These are phyloP conservation scores for Drosophila lacertosa DNA, from an alignment of 1,140 invertebrate species.

Conservation along the genomic window DNA sequence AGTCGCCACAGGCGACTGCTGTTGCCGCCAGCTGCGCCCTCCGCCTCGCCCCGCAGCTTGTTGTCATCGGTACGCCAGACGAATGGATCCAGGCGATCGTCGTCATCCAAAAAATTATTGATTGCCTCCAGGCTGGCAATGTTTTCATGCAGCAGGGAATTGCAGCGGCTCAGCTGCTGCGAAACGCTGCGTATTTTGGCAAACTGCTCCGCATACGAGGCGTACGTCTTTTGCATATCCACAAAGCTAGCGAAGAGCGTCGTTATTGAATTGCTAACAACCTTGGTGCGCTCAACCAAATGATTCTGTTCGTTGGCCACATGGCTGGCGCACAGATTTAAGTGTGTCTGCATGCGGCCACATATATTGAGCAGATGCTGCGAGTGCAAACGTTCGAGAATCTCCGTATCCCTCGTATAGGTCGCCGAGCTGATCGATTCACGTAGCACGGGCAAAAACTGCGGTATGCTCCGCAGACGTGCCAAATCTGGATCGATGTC, in stretches of 20 bases:
- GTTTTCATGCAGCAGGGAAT: constrained; percentile 92
- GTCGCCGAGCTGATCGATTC: constrained; percentile 92
- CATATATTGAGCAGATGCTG: constrained; percentile 77
- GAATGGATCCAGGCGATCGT: constrained; percentile 94
- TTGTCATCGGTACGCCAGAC: constrained; percentile 90
- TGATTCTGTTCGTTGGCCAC: constrained; percentile 90
- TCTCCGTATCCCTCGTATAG: constrained; percentile 93
- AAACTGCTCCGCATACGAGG: constrained; percentile 93
- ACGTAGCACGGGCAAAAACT: constrained; percentile 96
- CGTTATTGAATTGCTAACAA: constrained; percentile 89
- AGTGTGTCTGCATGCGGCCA: constrained; percentile 86
- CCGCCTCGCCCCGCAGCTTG: constrained; percentile 75
- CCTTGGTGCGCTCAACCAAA: constrained; percentile 89
- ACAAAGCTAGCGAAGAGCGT: constrained; percentile 88
- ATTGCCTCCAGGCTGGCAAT: constrained; percentile 93
- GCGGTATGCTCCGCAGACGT: constrained; percentile 92
- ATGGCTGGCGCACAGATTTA: constrained; percentile 88
- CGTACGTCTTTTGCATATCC: constrained; percentile 93
- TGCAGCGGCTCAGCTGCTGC: constrained; percentile 91
- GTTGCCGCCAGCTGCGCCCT: constrained; percentile 84
- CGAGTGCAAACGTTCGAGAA: constrained; percentile 92
- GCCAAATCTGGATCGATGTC: constrained; percentile 93
- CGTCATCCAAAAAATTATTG: constrained; percentile 92
- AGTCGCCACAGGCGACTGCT: constrained; percentile 68
- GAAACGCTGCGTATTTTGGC: constrained; percentile 91